Conservation (phyloP, 1,140 invertebrate species). For the Adoxophyes honmai region DNA sequence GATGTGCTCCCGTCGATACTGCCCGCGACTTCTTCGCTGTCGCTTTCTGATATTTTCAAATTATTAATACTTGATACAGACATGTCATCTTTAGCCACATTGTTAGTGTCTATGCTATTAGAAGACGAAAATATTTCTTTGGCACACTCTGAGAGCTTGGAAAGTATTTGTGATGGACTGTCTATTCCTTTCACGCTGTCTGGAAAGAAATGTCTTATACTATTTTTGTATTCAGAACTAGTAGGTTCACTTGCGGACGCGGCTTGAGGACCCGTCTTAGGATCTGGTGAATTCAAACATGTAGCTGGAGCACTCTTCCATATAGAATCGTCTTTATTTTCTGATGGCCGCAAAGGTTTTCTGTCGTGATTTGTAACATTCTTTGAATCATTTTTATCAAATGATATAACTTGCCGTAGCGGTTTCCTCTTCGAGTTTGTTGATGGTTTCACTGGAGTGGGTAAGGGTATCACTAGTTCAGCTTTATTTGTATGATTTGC, state of each 20-base stretch:
- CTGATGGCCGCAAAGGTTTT: constrained; percentile 34
- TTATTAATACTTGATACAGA: constrained; percentile 68
- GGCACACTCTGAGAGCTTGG: constrained; percentile 69
- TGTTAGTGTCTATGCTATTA: constrained; percentile 61
- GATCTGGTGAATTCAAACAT: constrained; percentile 79
- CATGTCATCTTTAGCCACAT: constrained; percentile 55
- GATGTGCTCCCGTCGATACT: constrained; percentile 70
- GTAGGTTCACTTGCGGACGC: constrained; percentile 65
- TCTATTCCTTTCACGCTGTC: constrained; percentile 66
- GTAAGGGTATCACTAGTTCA: constrained; percentile 78
- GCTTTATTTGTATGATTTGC: constrained; percentile 62
- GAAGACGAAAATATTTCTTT: constrained; percentile 74
- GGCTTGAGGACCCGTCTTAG: constrained; percentile 43
- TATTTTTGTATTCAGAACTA: constrained; percentile 58
- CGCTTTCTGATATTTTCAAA: constrained; percentile 70
- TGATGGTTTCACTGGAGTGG: constrained; percentile 59
- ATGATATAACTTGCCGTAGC: constrained; percentile 71
- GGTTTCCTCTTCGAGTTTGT: constrained; percentile 63
- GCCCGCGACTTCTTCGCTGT: constrained; percentile 67
- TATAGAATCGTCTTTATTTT: constrained; percentile 33
- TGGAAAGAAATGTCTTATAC: constrained; percentile 67
- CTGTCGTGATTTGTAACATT: constrained; percentile 31
- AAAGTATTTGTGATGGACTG: constrained; percentile 66
- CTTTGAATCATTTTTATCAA: constrained; percentile 71
- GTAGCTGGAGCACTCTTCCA: constrained; percentile 80